These are phyloP conservation scores for Loriculus beryllinus DNA, from an alignment of 2,797 vertebrate genomes.

Conservation along the genomic window DNA sequence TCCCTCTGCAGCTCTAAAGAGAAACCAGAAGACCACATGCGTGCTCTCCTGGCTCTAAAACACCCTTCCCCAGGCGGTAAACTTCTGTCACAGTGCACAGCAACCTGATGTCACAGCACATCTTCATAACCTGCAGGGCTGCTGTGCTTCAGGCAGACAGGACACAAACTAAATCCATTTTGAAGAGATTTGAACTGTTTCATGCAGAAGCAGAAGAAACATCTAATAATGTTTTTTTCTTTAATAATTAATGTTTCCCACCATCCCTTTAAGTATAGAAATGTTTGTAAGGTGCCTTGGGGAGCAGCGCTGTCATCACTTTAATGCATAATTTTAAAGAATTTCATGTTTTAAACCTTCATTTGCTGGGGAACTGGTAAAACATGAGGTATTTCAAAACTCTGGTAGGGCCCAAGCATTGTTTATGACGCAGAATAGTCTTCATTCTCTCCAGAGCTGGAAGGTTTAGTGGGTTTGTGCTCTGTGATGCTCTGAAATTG, in stretches of 20 bases:
- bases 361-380: neutral
- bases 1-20: neutral
- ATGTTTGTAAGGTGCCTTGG: neutral
- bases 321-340: neutral
- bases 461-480: constrained; percentile 5
- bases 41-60: neutral
- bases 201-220: neutral
- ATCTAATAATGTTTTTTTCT: neutral
- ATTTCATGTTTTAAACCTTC: neutral
- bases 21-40: neutral
- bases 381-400: constrained; percentile 2
- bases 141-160: neutral
- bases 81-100: neutral
- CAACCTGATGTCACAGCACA: neutral
- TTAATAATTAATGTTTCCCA: constrained; percentile 7
- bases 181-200: neutral
- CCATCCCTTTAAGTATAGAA: neutral
- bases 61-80: neutral
- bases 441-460: neutral
- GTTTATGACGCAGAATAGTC: neutral
- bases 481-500: neutral
- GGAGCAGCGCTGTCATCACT: neutral
- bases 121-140: neutral
- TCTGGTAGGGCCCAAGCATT: neutral
- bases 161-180: neutral